Conservation (phyloP, 2,888 invertebrate species). For the Tolmerus cingulatus region DNA sequence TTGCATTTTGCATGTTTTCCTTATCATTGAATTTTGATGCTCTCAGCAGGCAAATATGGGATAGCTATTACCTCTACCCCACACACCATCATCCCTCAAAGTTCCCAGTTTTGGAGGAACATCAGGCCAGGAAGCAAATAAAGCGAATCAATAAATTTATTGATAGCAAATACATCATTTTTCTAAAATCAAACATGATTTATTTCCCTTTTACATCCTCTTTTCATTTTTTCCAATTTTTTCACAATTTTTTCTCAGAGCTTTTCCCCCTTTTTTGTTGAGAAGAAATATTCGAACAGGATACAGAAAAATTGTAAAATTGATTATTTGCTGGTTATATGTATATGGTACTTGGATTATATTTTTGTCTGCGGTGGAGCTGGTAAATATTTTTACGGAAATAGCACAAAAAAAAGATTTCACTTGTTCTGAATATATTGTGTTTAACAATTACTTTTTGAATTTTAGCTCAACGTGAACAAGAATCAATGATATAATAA, state of each 20-base stretch:
- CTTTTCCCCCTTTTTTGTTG: neutral
- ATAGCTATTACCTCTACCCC: neutral
- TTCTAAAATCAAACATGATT: conserved; percentile 30
- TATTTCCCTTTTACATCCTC: conserved; percentile 22
- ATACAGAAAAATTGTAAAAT: neutral
- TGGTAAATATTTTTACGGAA: neutral
- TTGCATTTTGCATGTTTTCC: neutral
- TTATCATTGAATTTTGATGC: neutral
- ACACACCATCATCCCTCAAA: neutral
- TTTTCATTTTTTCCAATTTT: neutral
- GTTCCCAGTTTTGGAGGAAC: neutral
- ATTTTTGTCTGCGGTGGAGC: neutral
- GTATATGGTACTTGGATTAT: neutral
- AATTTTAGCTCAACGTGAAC: too few species aligned
- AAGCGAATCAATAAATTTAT: conserved; percentile 30
- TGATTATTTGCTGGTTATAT: neutral
- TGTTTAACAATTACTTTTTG: neutral
- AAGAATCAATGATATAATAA: neutral
- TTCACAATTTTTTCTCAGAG: neutral
- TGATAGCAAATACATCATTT: conserved; percentile 38
- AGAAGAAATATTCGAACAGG: neutral
- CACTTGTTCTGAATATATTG: neutral
- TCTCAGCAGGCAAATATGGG: neutral
- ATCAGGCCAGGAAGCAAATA: conserved; percentile 23
- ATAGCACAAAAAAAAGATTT: neutral